These are phyloP conservation scores for Pseudonaja textilis DNA, from an alignment of 2,113 vertebrate species.

Conservation along the genomic window DNA sequence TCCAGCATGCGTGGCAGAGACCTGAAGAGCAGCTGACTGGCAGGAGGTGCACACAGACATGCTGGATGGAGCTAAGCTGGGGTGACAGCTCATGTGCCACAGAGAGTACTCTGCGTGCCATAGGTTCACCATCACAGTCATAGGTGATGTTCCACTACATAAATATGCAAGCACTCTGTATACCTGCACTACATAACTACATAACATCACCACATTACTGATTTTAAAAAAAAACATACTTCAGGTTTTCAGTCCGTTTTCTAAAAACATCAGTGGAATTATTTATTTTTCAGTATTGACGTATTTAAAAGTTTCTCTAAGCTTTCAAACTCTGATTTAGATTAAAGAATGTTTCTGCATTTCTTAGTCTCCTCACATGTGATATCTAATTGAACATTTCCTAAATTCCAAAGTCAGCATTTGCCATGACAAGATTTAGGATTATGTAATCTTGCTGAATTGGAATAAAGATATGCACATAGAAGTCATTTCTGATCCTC, in stretches of 20 bases:
- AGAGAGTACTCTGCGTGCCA: no score
- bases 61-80: no score
- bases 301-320: background rate
- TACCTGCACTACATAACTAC: background rate
- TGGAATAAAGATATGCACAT: background rate
- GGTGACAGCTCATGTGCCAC: no score
- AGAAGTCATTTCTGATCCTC: background rate
- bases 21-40: no score
- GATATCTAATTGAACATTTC: background rate
- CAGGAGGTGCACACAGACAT: no score
- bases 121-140: no score
- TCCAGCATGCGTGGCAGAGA: no score
- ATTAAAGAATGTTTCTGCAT: background rate
- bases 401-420: background rate
- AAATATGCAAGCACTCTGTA: background rate
- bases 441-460: background rate
- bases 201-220: background rate
- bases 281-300: background rate
- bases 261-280: background rate
- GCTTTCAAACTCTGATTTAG: background rate
- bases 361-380: background rate
- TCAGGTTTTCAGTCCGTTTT: background rate
- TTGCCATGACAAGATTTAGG: background rate
- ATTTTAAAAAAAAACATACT: background rate
- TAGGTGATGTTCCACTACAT: background rate